phyloP scores from a whole-genome alignment of 1,140 invertebrate species.

The Drosophila ohnishii region DNA sequence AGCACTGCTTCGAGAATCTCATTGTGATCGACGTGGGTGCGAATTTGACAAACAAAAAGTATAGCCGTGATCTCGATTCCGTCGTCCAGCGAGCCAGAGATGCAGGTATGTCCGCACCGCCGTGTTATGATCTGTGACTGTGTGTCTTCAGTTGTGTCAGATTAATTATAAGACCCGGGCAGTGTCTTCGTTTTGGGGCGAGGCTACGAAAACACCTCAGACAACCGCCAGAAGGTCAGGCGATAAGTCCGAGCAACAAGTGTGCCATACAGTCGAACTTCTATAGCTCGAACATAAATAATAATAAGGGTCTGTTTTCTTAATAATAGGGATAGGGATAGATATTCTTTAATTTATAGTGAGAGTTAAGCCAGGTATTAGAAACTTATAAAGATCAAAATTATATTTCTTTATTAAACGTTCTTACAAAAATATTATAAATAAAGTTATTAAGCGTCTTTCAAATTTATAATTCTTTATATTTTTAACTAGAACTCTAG shows the following conservation, averaged over 20 bases:
- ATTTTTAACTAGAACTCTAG: background rate
- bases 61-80: conserved; percentile 94
- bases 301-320: background rate
- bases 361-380: too few species aligned
- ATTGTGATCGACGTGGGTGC: conserved; percentile 96
- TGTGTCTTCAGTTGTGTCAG: conserved; percentile 18
- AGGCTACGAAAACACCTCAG: conserved; percentile 43
- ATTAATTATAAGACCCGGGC: conserved; percentile 45
- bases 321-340: too few species aligned
- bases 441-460: background rate
- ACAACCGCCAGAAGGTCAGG: conserved; percentile 51
- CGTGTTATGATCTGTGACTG: background rate
- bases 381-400: too few species aligned
- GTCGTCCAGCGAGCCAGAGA: conserved; percentile 96
- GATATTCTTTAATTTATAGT: too few species aligned
- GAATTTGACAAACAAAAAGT: conserved; percentile 98
- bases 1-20: conserved; percentile 90
- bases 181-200: conserved; percentile 53
- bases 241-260: conserved; percentile 33
- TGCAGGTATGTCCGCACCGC: conserved; percentile 86
- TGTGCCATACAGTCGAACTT: conserved; percentile 2
- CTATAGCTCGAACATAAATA: too few species aligned
- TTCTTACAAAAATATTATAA: too few species aligned
- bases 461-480: background rate
- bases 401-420: too few species aligned